Evolutionary conservation across 1,140 invertebrate species (phyloP), one percentile per base, ranked within the genome.

Genomic region (Lucilia cuprina): DNA sequence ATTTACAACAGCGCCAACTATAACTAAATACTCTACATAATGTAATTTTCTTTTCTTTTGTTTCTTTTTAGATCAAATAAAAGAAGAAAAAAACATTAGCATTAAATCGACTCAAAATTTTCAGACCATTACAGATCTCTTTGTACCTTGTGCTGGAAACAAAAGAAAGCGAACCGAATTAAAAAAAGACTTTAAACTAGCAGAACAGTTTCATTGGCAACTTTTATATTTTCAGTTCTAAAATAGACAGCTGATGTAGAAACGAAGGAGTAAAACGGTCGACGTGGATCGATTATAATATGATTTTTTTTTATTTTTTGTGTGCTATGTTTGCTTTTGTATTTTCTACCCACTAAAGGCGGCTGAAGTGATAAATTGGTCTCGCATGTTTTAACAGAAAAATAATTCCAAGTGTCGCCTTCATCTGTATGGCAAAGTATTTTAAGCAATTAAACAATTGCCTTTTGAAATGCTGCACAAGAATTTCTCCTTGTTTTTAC

Each of bases 371-470:
- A 80, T 80, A 80, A 80, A 80, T 80, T 80, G 77, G 77, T 80
- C 77, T 80, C 77, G 77, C 41, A 49, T 50, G 77, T 49, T 80
- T 80, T 49, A 80, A 80, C 41, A 21, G 77, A 49, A 80, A 47
- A 80, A 80, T 80, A 80, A 80, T 80, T 47, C 17, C 77, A 80
- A 80, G 77, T 80, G 77, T 49, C 41, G 77, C 77, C 77, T 78
- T 78, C 75, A 78, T 78, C 35, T 47, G 35, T 34, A 25, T 47
- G 75, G 75, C 19, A 35, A 49, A 21, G 25, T 25, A 21, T 80
- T 80, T 80, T 80, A 80, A 80, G 77, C 77, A 80, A 80, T 80
- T 80, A 80, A 80, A 50, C 77, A 80, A 80, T 80, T 80, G 77
- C 41, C 77, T 50, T 30, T 70, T 25, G n/a, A 70, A 70, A 25